Evolutionary conservation across 2,888 invertebrate genomes (phyloP).

Genomic region (Sinohyriopsis cumingii): DNA sequence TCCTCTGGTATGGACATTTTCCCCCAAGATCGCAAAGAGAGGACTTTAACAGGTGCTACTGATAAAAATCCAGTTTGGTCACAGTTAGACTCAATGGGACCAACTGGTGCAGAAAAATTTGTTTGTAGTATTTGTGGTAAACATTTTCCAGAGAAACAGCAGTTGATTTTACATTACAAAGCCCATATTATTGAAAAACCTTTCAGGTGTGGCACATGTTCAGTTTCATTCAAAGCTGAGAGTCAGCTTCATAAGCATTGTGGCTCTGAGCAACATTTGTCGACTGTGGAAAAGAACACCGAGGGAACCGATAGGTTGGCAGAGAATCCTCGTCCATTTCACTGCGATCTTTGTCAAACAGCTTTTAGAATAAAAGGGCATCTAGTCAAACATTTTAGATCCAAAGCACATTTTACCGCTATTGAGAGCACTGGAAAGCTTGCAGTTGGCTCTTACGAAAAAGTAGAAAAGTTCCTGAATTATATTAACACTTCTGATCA

Average conservation of each 20-base stretch:
- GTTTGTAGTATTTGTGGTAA: constrained; percentile 36
- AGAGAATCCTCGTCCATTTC: constrained; percentile 95
- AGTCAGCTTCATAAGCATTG: constrained; percentile 95
- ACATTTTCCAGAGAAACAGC: constrained; percentile 82
- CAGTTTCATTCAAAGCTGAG: constrained; percentile 90
- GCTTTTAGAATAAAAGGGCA: constrained; percentile 96
- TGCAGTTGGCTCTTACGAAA: constrained; percentile 94
- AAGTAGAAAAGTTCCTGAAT: constrained; percentile 89
- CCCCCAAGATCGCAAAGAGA: too few species aligned
- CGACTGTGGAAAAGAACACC: constrained; percentile 78
- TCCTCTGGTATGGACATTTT: too few species aligned
- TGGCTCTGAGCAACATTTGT: constrained; percentile 89
- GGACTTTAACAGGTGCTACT: too few species aligned
- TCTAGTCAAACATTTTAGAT: constrained; percentile 95
- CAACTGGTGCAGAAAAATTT: constrained; percentile 3
- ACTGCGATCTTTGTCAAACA: constrained; percentile 95
- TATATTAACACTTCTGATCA: constrained; percentile 92
- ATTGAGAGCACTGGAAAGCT: constrained; percentile 93
- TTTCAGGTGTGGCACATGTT: constrained; percentile 92
- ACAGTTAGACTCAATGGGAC: constrained; percentile 2
- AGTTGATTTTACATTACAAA: constrained; percentile 91
- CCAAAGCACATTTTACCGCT: constrained; percentile 96
- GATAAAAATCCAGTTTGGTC: neutral
- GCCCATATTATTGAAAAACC: constrained; percentile 93
- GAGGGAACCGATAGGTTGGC: constrained; percentile 73